phyloP scores from a whole-genome alignment of 2,797 vertebrate genomes.

The Crossoptilon crossoptilon region DNA sequence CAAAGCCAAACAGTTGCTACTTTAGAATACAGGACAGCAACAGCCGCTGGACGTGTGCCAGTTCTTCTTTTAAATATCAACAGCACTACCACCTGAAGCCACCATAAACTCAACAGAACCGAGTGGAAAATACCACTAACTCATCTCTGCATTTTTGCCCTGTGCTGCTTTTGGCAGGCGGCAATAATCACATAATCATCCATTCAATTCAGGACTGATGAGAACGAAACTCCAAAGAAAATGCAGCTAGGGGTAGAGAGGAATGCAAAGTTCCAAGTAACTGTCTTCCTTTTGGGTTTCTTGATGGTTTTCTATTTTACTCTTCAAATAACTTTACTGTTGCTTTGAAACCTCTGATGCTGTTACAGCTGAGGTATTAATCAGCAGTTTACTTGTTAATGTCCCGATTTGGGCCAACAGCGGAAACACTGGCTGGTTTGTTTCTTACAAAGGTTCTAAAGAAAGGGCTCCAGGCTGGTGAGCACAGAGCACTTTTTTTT shows the following conservation, averaged over 20 bases:
- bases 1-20: background rate
- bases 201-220: background rate
- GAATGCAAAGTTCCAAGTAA: background rate
- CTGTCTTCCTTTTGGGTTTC: background rate
- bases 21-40: background rate
- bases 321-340: background rate
- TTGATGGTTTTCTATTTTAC: background rate
- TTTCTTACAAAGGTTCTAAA: conserved; percentile 7
- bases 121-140: background rate
- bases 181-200: background rate
- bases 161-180: background rate
- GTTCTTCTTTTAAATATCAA: background rate
- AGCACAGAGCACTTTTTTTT: background rate
- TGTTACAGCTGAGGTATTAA: background rate
- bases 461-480: background rate
- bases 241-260: background rate
- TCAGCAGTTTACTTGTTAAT: conserved; percentile 15
- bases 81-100: background rate
- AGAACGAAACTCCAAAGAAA: background rate
- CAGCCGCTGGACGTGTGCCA: background rate
- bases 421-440: background rate
- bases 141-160: background rate
- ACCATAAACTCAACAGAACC: background rate
- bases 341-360: background rate
- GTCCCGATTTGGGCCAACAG: background rate